Percentiles rank a stretch among this genome's conserved stretches.
These are phyloP conservation scores for Ceratosolen solmsi DNA, from an alignment of 1,140 invertebrate genomes.

Conservation along the genomic window DNA sequence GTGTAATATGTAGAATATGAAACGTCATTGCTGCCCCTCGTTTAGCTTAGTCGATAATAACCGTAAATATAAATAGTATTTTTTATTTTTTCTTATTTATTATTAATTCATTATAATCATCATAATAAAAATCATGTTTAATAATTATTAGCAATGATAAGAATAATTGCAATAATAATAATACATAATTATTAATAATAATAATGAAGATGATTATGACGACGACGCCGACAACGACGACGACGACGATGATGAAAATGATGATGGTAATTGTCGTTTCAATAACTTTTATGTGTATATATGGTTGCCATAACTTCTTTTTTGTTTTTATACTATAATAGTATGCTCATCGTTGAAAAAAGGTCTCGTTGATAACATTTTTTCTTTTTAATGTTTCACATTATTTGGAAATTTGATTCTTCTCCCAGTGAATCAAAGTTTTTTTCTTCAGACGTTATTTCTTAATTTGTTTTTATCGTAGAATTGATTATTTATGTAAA, in stretches of 20 bases:
- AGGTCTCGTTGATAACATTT: not conserved
- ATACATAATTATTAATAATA: conserved; percentile 2
- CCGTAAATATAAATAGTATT: conserved; percentile 50
- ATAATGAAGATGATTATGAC: not conserved
- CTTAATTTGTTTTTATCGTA: no score
- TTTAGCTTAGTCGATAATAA: conserved; percentile 46
- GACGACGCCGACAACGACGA: not conserved
- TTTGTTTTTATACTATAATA: conserved; percentile 7
- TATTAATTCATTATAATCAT: conserved; percentile 36
- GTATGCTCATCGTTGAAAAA: conserved; percentile 31
- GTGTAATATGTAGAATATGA: conserved; percentile 48
- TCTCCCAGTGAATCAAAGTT: not conserved
- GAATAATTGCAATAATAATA: conserved; percentile 14
- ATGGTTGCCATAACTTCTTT: conserved; percentile 23
- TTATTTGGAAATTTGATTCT: not conserved
- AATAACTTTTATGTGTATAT: conserved; percentile 19
- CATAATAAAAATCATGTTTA: conserved; percentile 36
- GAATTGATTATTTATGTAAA: not conserved
- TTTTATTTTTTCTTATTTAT: conserved; percentile 36
- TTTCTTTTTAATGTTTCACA: conserved; percentile 6
- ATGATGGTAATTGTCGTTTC: conserved; percentile 30
- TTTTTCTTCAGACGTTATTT: not conserved
- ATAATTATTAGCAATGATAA: conserved; percentile 29
- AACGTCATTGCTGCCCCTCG: conserved; percentile 29
- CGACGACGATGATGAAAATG: conserved; percentile 14